Evolutionary conservation across 2,888 invertebrate genomes (phyloP), one percentile per base, ranked within the genome.

Genomic region (Eristalis arbustorum): DNA sequence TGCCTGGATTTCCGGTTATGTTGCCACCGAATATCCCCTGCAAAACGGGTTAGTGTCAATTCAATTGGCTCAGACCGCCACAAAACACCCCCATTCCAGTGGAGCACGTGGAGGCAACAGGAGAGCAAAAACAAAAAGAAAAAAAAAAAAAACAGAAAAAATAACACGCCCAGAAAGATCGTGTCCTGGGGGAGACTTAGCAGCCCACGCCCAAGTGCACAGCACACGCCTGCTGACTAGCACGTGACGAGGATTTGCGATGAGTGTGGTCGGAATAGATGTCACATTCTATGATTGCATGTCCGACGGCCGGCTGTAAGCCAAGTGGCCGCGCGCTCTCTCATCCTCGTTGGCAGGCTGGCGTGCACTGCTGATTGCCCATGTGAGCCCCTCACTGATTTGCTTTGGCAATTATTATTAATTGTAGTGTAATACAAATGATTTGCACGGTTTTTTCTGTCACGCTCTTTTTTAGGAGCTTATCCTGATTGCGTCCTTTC

Each of bases 391-490:
- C 28, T 42, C 42, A 42, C 73, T 78, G 78, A 87, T 83, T 87
- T 79, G 87, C 78, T 83, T 87, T 87, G 75, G 71, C 82, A 87
- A 87, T 87, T 87, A 87, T 79, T 87, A 79, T 87, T 87, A 87
- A 83, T 87, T 83, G 83, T 87, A 82, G 82, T 87, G 87, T 87
- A 87, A 87, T 78, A 72, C 81, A 85, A 85, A 85, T 81, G 81
- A 82, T 81, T 85, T 74, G 81, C 34, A 59, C 14, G 42, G 18
- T 76, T 73, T 73, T n/a, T 81, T 37, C 73, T 66, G 81, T 57
- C 77, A 69, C n/a, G n/a, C 59, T 31, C 31, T 57, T 84, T 73
- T 80, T 80, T 78, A 73, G 83, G 64, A 72, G 84, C 69, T 84
- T 84, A 84, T 84, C 64, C 69, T 71, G 84, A 84, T 79, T 78